Evolutionary conservation across 2,888 invertebrate genomes (phyloP).

Genomic region (Polyploca ridens): DNA sequence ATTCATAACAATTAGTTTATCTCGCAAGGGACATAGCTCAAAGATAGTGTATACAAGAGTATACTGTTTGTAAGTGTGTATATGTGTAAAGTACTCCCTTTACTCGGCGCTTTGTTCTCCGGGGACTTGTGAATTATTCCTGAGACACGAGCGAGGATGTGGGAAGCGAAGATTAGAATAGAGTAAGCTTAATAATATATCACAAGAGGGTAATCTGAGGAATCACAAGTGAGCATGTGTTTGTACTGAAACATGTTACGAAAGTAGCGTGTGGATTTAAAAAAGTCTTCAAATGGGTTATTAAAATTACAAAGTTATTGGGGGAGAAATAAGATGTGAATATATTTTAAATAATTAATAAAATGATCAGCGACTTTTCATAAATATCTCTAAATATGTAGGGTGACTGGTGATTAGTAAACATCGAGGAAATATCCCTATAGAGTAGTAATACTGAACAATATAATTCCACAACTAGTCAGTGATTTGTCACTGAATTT

Average conservation of each 20-base stretch:
- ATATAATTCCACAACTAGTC: no score
- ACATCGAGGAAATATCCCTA: no score
- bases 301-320: no score
- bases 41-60: slow-evolving; percentile 3
- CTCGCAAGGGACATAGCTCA: slow-evolving; percentile 6
- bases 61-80: background rate
- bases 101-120: slow-evolving; percentile 53
- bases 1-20: slow-evolving; percentile 14
- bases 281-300: no score
- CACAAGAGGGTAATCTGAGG: background rate
- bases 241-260: background rate
- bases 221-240: background rate
- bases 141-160: slow-evolving; percentile 42
- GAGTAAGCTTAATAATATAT: slow-evolving; percentile 1
- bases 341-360: no score
- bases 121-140: slow-evolving; percentile 57
- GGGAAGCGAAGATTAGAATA: slow-evolving; percentile 23
- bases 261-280: background rate
- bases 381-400: no score
- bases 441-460: no score
- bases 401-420: no score
- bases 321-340: no score
- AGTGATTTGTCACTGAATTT: no score
- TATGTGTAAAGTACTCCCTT: slow-evolving; percentile 36
- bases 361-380: no score